Evolutionary conservation across 2,797 vertebrate species (phyloP).

Genomic region (Tragelaphus eurycerus): DNA sequence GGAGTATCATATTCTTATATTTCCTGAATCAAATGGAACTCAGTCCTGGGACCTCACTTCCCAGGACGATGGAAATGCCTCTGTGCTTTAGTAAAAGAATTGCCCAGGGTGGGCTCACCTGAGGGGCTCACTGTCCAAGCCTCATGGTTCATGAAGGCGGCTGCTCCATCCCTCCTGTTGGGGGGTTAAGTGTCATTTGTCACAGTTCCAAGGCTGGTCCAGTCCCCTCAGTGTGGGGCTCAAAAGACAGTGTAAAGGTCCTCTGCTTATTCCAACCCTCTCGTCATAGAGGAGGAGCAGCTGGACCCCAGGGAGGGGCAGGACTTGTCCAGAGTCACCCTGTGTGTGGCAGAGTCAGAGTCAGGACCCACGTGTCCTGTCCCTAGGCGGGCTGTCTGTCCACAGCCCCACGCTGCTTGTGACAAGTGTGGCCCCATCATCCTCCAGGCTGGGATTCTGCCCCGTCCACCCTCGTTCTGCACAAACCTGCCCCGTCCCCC

Average conservation of each 20-base stretch:
- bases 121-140: not conserved
- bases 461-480: not conserved
- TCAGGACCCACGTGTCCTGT: not conserved
- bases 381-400: fast-evolving
- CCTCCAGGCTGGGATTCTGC: not conserved
- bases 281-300: not conserved
- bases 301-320: not conserved
- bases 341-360: not conserved
- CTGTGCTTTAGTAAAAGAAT: not conserved
- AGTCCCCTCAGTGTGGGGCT: not conserved
- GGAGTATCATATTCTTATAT: not conserved
- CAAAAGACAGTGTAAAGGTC: not conserved
- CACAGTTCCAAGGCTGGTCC: not conserved
- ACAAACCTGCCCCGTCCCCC: not conserved
- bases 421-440: too few relatives aligned
- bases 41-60: not conserved
- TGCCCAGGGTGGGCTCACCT: not conserved
- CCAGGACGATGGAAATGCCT: not conserved
- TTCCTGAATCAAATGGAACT: not conserved
- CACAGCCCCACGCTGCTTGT: too few relatives aligned
- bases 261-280: not conserved
- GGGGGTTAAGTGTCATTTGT: not conserved
- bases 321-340: not conserved
- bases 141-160: fast-evolving
- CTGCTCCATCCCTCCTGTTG: not conserved